These are phyloP conservation scores for Helobdella robusta DNA, from an alignment of 2,888 invertebrate genomes.

Conservation along the genomic window DNA sequence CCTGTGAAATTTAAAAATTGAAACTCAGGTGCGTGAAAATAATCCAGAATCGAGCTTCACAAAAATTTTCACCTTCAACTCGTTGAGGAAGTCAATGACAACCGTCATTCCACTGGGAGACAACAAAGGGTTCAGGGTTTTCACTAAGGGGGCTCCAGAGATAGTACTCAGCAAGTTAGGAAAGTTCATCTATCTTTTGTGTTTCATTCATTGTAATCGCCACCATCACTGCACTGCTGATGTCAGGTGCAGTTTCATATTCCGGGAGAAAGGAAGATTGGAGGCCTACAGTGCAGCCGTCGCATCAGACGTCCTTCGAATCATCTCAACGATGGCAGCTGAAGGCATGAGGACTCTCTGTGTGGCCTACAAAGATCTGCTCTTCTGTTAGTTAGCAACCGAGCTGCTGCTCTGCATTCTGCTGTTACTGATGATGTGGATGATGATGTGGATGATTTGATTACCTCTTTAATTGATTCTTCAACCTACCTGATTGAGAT, in stretches of 20 bases:
- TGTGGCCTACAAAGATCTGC: constrained; percentile 74
- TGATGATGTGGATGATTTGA: too few species aligned
- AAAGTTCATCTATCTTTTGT: neutral
- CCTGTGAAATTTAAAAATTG: neutral
- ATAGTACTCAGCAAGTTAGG: constrained; percentile 90
- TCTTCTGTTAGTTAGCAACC: neutral
- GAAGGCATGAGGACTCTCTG: constrained; percentile 91
- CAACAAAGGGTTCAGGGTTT: constrained; percentile 77
- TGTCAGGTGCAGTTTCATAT: constrained; percentile 11
- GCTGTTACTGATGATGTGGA: too few species aligned
- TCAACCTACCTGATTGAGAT: neutral
- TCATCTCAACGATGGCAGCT: constrained; percentile 96
- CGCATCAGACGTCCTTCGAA: constrained; percentile 68
- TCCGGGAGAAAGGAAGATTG: neutral
- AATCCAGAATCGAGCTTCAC: constrained; percentile 76
- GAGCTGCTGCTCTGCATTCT: neutral
- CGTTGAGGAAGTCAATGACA: constrained; percentile 96
- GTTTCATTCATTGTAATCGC: neutral
- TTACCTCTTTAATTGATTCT: too few species aligned
- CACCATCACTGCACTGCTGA: neutral
- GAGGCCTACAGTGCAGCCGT: neutral
- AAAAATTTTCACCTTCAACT: constrained; percentile 79
- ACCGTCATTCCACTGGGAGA: constrained; percentile 74
- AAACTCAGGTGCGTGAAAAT: constrained; percentile 6
- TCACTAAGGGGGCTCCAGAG: constrained; percentile 96